Percentiles rank a stretch among this genome's conserved stretches.
Evolutionary conservation across 1,140 invertebrate genomes (phyloP).

Genomic region (Trinorchestia longiramus): DNA sequence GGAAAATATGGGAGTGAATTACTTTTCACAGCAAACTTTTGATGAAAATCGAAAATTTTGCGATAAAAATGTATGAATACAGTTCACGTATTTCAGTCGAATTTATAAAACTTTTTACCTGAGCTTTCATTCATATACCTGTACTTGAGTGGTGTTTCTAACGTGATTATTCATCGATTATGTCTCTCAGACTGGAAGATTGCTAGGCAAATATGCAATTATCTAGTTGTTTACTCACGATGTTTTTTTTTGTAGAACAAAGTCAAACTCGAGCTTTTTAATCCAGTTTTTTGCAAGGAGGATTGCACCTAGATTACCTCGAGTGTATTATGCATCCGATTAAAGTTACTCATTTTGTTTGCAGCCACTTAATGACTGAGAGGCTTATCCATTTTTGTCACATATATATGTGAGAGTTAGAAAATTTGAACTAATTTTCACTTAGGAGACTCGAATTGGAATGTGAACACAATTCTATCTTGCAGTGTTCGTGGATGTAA

Average conservation of each 20-base stretch:
- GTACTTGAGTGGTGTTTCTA: background rate
- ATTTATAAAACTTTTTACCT: background rate
- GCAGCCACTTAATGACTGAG: background rate
- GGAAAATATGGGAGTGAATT: background rate
- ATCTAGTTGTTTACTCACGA: too few species aligned
- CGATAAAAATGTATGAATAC: background rate
- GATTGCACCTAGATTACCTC: background rate
- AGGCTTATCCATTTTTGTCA: background rate
- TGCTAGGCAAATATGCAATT: too few species aligned
- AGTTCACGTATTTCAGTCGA: background rate
- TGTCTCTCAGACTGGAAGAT: too few species aligned
- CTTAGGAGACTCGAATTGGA: background rate
- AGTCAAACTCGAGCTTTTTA: background rate
- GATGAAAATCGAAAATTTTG: background rate
- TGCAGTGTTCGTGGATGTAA: constrained; percentile 21
- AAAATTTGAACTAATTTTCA: background rate
- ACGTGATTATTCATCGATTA: background rate
- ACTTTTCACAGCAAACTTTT: background rate
- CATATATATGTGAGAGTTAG: background rate
- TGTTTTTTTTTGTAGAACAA: too few species aligned
- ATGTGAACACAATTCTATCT: background rate
- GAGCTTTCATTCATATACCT: background rate
- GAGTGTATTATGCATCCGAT: background rate
- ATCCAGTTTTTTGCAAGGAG: background rate
- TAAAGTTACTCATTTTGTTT: background rate